Conservation (phyloP, 2,888 invertebrate species). For the Drosophila parthenogenetica region DNA sequence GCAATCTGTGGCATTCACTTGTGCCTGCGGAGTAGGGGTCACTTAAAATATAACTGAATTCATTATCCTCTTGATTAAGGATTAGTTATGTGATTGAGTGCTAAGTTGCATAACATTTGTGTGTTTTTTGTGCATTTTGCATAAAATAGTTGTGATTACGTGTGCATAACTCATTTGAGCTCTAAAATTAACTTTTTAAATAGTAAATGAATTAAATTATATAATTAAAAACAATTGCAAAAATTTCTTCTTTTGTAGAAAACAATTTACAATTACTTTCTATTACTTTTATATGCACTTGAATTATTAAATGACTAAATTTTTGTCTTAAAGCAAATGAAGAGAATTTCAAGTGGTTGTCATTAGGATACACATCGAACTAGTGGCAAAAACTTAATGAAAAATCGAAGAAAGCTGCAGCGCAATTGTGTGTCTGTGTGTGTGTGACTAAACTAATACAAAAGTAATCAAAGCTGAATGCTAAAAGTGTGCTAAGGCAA, state of each 20-base stretch:
- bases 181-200: too few species aligned
- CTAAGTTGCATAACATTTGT: neutral
- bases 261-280: neutral
- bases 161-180: too few species aligned
- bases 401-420: conserved; percentile 44
- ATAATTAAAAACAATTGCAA: neutral
- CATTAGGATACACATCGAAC: conserved; percentile 31
- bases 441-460: conserved; percentile 54
- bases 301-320: conserved; percentile 5
- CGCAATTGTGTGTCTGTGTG: conserved; percentile 25
- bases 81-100: neutral
- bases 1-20: conserved; percentile 35
- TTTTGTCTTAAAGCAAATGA: conserved; percentile 9
- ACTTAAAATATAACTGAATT: neutral
- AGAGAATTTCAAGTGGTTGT: conserved; percentile 34
- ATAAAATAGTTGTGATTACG: neutral
- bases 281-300: neutral
- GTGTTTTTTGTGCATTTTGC: neutral
- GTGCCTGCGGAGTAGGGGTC: conserved; percentile 25
- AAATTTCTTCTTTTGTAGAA: neutral
- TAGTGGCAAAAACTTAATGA: conserved; percentile 52
- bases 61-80: conserved; percentile 19
- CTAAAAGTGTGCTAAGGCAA: conserved; percentile 35
- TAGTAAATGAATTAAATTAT: neutral
- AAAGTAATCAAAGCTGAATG: conserved; percentile 70